phyloP scores from a whole-genome alignment of 92 coral and sea anemone genomes.

The Pocillopora meandrina region DNA sequence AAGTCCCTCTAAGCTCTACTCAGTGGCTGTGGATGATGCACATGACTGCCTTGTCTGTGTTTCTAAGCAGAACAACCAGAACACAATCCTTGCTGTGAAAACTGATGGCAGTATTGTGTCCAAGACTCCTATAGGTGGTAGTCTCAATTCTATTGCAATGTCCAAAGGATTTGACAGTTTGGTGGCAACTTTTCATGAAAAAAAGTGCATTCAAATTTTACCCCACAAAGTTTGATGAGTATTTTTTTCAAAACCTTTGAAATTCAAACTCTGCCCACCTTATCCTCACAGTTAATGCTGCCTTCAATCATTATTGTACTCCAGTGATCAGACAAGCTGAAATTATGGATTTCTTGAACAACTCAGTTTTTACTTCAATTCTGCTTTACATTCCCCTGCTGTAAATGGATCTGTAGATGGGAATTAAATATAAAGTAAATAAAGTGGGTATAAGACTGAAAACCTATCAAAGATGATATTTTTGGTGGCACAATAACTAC shows the following conservation, averaged over 20 bases:
- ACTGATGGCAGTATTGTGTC: slow-evolving; percentile 22
- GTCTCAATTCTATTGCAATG: slow-evolving; percentile 31
- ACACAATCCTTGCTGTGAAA: slow-evolving; percentile 15
- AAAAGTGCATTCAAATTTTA: slow-evolving; percentile 29
- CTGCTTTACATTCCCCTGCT: too few relatives aligned
- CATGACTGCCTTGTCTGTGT: slow-evolving; percentile 27
- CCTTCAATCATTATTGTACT: too few relatives aligned
- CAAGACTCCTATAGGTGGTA: slow-evolving; percentile 16
- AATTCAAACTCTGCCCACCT: too few relatives aligned
- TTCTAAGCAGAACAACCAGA: slow-evolving; percentile 20
- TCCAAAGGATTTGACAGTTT: slow-evolving; percentile 30
- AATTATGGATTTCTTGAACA: too few relatives aligned
- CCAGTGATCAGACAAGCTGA: too few relatives aligned
- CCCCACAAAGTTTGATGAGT: slow-evolving; percentile 7
- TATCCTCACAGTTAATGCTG: too few relatives aligned
- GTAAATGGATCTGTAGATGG: too few relatives aligned
- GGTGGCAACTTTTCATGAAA: slow-evolving; percentile 31
- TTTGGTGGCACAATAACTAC: too few relatives aligned
- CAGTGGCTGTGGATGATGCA: slow-evolving; percentile 14
- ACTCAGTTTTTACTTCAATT: too few relatives aligned
- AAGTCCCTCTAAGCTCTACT: neutral
- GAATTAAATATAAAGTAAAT: too few relatives aligned
- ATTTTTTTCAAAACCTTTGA: neutral
- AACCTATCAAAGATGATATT: too few relatives aligned
- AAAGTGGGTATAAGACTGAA: too few relatives aligned